phyloP scores from a whole-genome alignment of 2,888 invertebrate genomes.

The Polyommatus iphigenia region DNA sequence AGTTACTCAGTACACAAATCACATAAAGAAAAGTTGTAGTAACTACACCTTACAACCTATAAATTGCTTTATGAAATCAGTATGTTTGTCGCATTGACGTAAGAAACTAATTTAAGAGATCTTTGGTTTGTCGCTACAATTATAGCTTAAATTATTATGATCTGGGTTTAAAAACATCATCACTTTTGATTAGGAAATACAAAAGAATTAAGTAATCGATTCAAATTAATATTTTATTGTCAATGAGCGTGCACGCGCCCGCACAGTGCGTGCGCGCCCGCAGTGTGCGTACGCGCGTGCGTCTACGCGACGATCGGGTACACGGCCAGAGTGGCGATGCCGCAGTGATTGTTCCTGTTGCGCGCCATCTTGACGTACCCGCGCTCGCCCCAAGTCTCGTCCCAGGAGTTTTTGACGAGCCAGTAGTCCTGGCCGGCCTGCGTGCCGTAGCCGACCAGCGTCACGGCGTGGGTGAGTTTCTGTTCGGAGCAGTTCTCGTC shows the following conservation, averaged over 20 bases:
- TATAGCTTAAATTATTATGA: too few relatives aligned
- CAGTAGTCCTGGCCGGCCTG: slow-evolving; percentile 87
- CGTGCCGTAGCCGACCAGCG: slow-evolving; percentile 87
- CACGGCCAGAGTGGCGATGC: slow-evolving; percentile 89
- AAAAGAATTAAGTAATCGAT: neutral
- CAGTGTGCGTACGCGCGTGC: neutral
- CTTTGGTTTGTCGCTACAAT: too few relatives aligned
- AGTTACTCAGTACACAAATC: too few relatives aligned
- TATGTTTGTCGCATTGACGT: too few relatives aligned
- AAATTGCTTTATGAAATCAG: too few relatives aligned
- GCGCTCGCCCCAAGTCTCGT: slow-evolving; percentile 93
- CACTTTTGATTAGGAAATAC: neutral
- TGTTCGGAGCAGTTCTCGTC: neutral
- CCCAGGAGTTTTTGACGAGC: slow-evolving; percentile 98
- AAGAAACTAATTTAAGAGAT: too few relatives aligned
- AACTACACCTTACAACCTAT: too few relatives aligned
- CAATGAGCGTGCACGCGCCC: neutral
- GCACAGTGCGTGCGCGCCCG: neutral
- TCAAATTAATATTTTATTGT: neutral
- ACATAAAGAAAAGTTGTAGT: too few relatives aligned
- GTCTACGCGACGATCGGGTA: slow-evolving; percentile 79
- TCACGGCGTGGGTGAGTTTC: slow-evolving; percentile 1
- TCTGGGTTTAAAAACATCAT: neutral
- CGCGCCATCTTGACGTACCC: slow-evolving; percentile 95
- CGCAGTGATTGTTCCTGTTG: slow-evolving; percentile 90